Evolutionary conservation across 2,888 invertebrate species (phyloP).

Genomic region (Tenthredo scrophulariae): DNA sequence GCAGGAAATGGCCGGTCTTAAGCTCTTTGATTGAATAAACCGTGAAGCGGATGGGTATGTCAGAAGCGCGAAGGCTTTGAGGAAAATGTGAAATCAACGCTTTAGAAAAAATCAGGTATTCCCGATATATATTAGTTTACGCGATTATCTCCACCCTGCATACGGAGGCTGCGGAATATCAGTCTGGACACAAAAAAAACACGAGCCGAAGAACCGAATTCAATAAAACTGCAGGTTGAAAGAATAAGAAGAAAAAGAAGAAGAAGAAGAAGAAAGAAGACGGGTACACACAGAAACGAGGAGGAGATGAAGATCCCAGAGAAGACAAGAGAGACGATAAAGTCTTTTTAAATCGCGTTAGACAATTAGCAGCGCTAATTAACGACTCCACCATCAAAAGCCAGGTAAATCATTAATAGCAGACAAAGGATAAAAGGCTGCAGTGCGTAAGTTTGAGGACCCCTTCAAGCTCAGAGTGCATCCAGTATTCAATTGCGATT

Average conservation of each 20-base stretch:
- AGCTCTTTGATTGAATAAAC: slow-evolving; percentile 70
- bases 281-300: not conserved
- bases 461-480: not conserved
- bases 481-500: slow-evolving; percentile 3
- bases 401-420: not conserved
- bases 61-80: not conserved
- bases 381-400: not conserved
- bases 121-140: not conserved
- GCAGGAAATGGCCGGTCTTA: slow-evolving; percentile 72
- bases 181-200: no score
- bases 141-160: not conserved
- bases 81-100: not conserved
- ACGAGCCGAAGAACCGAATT: not conserved
- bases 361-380: not conserved
- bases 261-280: not conserved
- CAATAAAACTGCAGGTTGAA: not conserved
- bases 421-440: not conserved
- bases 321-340: not conserved
- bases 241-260: not conserved
- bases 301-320: not conserved
- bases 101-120: not conserved
- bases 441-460: not conserved
- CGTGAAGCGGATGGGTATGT: slow-evolving; percentile 56
- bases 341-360: not conserved
- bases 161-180: no score